Percentiles rank a stretch among this genome's conserved stretches.
These are phyloP conservation scores for Paracentrotus lividus DNA, from an alignment of 53 echinoderm and acorn worm genomes.

Conservation along the genomic window DNA sequence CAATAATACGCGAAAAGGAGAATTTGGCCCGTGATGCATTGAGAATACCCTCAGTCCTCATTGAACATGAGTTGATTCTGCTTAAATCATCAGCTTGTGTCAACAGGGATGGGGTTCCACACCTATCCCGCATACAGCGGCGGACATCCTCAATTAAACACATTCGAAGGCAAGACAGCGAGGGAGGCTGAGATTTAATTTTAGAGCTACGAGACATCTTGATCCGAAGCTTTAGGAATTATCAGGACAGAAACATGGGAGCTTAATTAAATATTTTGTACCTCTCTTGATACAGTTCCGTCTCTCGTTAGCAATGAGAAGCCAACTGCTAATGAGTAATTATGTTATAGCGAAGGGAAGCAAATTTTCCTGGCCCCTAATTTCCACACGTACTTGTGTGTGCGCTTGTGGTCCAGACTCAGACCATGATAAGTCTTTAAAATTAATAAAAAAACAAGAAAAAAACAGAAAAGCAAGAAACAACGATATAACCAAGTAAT, in stretches of 20 bases:
- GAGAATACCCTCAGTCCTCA: too few relatives aligned
- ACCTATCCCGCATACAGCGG: constrained; percentile 11
- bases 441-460: background rate
- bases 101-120: constrained; percentile 24
- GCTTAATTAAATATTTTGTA: too few relatives aligned
- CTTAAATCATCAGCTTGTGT: constrained; percentile 15
- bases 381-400: too few relatives aligned
- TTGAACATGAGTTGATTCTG: background rate
- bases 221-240: background rate
- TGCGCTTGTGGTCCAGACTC: too few relatives aligned
- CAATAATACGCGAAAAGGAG: constrained; percentile 15
- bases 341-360: too few relatives aligned
- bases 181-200: background rate
- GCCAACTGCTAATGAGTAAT: too few relatives aligned
- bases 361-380: too few relatives aligned
- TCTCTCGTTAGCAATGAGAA: too few relatives aligned
- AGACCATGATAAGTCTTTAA: too few relatives aligned
- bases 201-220: background rate
- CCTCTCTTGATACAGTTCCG: too few relatives aligned
- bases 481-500: background rate
- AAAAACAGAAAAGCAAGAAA: too few relatives aligned
- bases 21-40: constrained; percentile 1
- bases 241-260: too few relatives aligned
- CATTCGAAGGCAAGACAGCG: background rate
- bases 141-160: constrained; percentile 24